Conservation (phyloP, 1,140 invertebrate species). For the Platyscapa corneri region DNA sequence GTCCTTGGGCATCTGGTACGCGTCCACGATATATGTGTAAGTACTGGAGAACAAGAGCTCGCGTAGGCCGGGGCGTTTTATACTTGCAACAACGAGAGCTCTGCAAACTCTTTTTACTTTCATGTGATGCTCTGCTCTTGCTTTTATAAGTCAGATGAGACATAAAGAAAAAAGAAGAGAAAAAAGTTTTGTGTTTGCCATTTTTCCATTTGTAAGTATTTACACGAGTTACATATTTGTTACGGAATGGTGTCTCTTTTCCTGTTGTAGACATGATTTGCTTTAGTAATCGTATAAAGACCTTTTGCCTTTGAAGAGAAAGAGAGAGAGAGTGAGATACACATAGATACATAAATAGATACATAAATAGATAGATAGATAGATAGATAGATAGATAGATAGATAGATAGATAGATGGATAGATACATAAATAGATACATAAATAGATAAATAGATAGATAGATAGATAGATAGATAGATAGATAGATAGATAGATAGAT, state of each 20-base stretch:
- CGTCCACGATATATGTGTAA: conserved; percentile 15
- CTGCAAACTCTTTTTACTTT: conserved; percentile 19
- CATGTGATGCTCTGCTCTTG: not conserved
- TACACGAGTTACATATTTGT: conserved; percentile 73
- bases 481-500: conserved; percentile 14
- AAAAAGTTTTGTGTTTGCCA: conserved; percentile 37
- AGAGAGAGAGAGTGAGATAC: not conserved
- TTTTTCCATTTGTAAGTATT: not conserved
- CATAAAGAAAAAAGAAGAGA: not conserved
- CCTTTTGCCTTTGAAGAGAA: conserved; percentile 53
- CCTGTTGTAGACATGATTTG: conserved; percentile 71
- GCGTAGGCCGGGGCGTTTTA: conserved; percentile 16
- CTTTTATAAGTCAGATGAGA: not conserved
- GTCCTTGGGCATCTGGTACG: conserved; percentile 1
- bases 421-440: no score
- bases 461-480: conserved; percentile 9
- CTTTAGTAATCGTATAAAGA: conserved; percentile 72
- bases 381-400: not conserved
- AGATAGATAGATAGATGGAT: conserved; percentile 8
- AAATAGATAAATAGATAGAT: no score
- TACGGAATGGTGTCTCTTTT: conserved; percentile 67
- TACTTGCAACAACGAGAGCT: not conserved
- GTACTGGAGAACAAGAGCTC: conserved; percentile 17
- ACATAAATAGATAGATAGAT: conserved; percentile 14
- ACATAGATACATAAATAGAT: no score